A percentile compares a stretch with the other conserved stretches of the same genome.
Conservation (phyloP, 2,888 invertebrate genomes). For the Cheilosia vulpina region DNA sequence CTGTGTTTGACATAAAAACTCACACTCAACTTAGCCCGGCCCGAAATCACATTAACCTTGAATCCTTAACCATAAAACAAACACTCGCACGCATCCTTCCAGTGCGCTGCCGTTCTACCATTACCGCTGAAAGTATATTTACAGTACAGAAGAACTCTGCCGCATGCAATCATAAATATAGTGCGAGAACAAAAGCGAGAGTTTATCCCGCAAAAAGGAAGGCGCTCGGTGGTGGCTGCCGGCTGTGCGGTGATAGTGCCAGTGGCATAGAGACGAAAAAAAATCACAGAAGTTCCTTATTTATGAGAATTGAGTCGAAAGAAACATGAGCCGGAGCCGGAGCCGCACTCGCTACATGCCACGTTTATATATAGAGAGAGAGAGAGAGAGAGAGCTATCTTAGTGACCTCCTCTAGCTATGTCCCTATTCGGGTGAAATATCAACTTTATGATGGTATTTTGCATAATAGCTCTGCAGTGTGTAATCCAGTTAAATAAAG, state of each 20-base stretch:
- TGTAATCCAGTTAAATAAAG: conserved; percentile 76
- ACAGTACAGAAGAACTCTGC: conserved; percentile 23
- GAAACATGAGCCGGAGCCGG: conserved; percentile 31
- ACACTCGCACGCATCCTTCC: conserved; percentile 43
- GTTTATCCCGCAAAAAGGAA: conserved; percentile 32
- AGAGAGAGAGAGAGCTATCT: conserved; percentile 14
- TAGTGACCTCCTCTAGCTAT: conserved; percentile 19
- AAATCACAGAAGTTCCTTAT: conserved; percentile 60
- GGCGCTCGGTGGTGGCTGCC: background rate
- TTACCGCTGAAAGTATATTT: conserved; percentile 3
- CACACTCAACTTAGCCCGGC: conserved; percentile 56
- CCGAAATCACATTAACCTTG: conserved; percentile 72
- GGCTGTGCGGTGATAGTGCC: conserved; percentile 2
- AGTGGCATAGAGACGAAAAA: conserved; percentile 27
- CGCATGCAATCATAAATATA: conserved; percentile 60
- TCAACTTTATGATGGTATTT: conserved; percentile 75
- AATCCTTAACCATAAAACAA: conserved; percentile 68
- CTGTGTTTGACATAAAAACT: conserved; percentile 44
- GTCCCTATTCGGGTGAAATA: conserved; percentile 69
- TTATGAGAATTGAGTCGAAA: conserved; percentile 68
- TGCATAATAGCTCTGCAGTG: conserved; percentile 75
- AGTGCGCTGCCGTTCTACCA: conserved; percentile 15
- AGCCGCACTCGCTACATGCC: background rate
- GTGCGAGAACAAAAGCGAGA: conserved; percentile 63
- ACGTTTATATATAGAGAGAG: background rate